phyloP scores from a whole-genome alignment of 2,888 invertebrate genomes.

The Eilema sororculum region DNA sequence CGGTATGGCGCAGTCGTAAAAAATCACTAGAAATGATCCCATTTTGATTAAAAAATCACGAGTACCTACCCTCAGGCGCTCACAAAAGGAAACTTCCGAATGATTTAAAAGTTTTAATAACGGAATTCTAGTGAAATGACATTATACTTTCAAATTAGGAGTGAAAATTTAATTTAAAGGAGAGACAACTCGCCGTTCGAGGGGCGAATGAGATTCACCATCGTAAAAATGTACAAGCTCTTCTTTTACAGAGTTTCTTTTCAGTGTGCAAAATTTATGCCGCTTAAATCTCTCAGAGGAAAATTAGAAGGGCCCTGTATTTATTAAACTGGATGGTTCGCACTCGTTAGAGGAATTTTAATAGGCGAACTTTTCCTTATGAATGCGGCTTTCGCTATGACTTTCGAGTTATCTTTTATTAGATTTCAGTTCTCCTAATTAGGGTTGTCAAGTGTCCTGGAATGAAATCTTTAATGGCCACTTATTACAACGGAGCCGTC shows the following conservation, averaged over 20 bases:
- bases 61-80: constrained; percentile 74
- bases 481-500: constrained; percentile 50
- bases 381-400: constrained; percentile 80
- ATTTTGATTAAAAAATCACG: constrained; percentile 87
- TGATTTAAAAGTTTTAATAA: constrained; percentile 88
- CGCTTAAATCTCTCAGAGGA: constrained; percentile 83
- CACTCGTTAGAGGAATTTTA: constrained; percentile 86
- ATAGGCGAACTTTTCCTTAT: constrained; percentile 83
- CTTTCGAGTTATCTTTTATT: constrained; percentile 84
- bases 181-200: constrained; percentile 83
- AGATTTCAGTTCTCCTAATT: constrained; percentile 80
- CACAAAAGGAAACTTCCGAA: constrained; percentile 80
- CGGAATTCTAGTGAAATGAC: constrained; percentile 87
- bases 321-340: constrained; percentile 83
- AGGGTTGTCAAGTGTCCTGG: constrained; percentile 76
- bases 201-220: constrained; percentile 82
- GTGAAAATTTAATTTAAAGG: constrained; percentile 88
- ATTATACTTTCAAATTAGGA: constrained; percentile 88
- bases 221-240: constrained; percentile 86
- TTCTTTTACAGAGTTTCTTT: constrained; percentile 85
- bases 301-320: constrained; percentile 84
- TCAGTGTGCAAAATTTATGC: constrained; percentile 83
- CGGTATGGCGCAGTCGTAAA: constrained; percentile 84
- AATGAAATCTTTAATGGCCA: constrained; percentile 75
- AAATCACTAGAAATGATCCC: constrained; percentile 86